Conservation (phyloP, 1,140 invertebrate genomes). For the Yoshiicerus persimilis region DNA sequence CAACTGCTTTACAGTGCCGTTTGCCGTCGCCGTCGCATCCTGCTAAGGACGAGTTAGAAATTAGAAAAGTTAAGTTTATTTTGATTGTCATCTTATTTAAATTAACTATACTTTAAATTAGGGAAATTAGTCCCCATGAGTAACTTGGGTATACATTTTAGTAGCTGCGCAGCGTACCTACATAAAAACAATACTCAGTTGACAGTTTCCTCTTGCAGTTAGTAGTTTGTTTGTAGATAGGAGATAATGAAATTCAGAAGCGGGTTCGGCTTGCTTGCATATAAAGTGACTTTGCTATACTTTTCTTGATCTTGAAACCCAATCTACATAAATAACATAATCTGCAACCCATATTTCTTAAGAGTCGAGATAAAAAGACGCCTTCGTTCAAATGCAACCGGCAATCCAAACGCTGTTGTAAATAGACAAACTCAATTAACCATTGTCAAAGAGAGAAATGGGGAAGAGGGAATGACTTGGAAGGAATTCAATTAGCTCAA, state of each 20-base stretch:
- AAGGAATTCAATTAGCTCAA: background rate
- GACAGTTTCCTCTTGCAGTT: background rate
- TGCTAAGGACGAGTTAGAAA: no score
- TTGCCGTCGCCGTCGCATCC: no score
- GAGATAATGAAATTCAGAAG: background rate
- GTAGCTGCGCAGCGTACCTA: background rate
- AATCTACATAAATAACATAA: background rate
- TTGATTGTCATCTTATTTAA: background rate
- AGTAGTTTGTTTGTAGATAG: background rate
- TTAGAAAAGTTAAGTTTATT: background rate
- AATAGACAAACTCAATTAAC: background rate
- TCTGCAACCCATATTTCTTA: background rate
- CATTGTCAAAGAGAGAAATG: background rate
- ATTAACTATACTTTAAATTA: background rate
- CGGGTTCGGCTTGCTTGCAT: background rate
- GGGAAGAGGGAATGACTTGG: background rate
- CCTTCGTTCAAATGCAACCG: background rate
- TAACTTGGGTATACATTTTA: background rate
- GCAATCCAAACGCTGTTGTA: background rate
- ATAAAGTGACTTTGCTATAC: background rate
- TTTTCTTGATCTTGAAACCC: background rate
- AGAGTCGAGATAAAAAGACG: background rate
- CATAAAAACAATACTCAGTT: background rate
- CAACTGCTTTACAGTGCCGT: no score
- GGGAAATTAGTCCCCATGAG: background rate